Evolutionary conservation across 2,888 invertebrate genomes (phyloP).

Genomic region (Carterocephalus palaemon): DNA sequence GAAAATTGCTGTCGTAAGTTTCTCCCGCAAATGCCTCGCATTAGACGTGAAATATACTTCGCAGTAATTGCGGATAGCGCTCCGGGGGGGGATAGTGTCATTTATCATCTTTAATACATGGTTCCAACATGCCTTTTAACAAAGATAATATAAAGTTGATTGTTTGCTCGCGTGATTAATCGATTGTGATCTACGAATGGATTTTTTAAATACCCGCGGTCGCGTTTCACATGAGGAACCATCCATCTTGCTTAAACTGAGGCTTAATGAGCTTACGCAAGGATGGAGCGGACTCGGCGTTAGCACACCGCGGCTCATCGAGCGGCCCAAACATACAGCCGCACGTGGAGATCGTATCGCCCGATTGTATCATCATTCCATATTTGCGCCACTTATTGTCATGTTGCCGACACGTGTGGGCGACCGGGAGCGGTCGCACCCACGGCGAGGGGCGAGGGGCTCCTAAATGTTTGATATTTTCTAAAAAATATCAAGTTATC

Average conservation of each 20-base stretch:
- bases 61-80: conserved; percentile 6
- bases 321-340: conserved; percentile 27
- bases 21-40: conserved; percentile 36
- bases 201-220: too few relatives aligned
- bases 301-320: too few relatives aligned
- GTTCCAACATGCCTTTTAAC: too few relatives aligned
- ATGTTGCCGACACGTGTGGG: conserved; percentile 18
- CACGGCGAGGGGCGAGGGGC: background rate
- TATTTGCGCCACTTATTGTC: conserved; percentile 31
- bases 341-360: conserved; percentile 27
- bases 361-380: conserved; percentile 43
- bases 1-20: conserved; percentile 57
- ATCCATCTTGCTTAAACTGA: too few relatives aligned
- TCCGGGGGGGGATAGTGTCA: too few relatives aligned
- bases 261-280: too few relatives aligned
- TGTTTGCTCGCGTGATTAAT: too few relatives aligned
- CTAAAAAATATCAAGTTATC: background rate
- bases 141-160: too few relatives aligned
- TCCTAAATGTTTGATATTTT: background rate
- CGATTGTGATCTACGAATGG: too few relatives aligned
- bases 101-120: too few relatives aligned
- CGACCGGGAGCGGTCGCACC: background rate
- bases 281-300: too few relatives aligned
- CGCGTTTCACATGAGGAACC: too few relatives aligned
- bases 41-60: conserved; percentile 9